phyloP scores from a whole-genome alignment of 2,113 vertebrate genomes.

The Caranx melampygus region DNA sequence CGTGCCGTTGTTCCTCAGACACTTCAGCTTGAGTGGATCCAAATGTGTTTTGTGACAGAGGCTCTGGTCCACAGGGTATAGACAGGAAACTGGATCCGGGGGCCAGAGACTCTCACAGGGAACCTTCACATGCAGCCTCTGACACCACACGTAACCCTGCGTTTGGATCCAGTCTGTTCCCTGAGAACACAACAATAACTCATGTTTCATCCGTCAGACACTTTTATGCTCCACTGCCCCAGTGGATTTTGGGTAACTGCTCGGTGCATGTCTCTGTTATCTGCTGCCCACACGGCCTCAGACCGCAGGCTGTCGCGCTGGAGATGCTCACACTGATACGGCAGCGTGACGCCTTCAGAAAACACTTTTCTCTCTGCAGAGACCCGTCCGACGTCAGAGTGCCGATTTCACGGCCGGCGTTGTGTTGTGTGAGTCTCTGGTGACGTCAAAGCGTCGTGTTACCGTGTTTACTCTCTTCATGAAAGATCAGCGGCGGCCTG shows the following conservation, averaged over 20 bases:
- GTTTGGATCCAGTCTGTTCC: background rate
- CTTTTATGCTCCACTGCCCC: background rate
- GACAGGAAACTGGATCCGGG: slow-evolving; percentile 67
- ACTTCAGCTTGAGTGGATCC: slow-evolving; percentile 55
- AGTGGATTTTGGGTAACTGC: background rate
- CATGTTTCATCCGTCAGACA: background rate
- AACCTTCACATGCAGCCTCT: slow-evolving; percentile 40
- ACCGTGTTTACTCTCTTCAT: slow-evolving; percentile 55
- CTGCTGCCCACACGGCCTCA: slow-evolving; percentile 20
- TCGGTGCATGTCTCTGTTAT: slow-evolving; percentile 20
- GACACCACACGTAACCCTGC: slow-evolving; percentile 21
- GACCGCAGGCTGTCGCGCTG: slow-evolving; percentile 32
- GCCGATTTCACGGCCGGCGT: background rate
- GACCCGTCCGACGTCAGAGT: slow-evolving; percentile 19
- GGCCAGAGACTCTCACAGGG: slow-evolving; percentile 41
- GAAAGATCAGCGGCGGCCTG: slow-evolving; percentile 52
- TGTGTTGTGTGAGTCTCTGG: background rate
- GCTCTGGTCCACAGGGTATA: slow-evolving; percentile 56
- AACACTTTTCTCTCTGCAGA: background rate
- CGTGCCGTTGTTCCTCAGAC: slow-evolving; percentile 51
- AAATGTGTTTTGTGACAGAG: slow-evolving; percentile 65
- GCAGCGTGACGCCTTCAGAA: background rate
- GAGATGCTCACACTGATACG: slow-evolving; percentile 42
- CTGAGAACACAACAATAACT: background rate
- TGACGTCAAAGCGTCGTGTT: slow-evolving; percentile 63